Evolutionary conservation across 2,113 vertebrate species (phyloP).

Genomic region (Pollachius pollachius): DNA sequence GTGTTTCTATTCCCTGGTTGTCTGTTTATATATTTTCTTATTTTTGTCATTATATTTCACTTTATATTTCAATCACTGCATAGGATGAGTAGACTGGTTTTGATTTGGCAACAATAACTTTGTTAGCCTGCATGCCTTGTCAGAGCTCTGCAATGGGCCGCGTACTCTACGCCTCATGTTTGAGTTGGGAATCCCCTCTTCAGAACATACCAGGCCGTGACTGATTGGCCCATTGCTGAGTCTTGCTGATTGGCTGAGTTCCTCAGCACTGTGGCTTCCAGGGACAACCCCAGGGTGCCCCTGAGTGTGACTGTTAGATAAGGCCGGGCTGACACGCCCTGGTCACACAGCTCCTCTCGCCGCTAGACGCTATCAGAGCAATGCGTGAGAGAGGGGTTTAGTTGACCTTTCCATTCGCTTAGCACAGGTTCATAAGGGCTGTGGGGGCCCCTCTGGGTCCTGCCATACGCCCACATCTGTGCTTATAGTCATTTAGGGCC

Average conservation of each 20-base stretch:
- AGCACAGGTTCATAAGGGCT: too few relatives aligned
- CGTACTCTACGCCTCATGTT: slow-evolving; percentile 38
- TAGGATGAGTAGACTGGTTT: neutral
- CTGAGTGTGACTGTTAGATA: slow-evolving; percentile 66
- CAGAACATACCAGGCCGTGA: slow-evolving; percentile 21
- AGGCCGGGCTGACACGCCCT: slow-evolving; percentile 61
- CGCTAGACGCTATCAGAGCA: slow-evolving; percentile 24
- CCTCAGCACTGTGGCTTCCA: slow-evolving; percentile 6
- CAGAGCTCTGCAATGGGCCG: neutral
- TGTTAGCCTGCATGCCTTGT: too few relatives aligned
- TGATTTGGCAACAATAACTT: slow-evolving; percentile 4
- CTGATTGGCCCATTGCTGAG: slow-evolving; percentile 38
- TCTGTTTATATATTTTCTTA: neutral
- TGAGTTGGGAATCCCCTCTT: slow-evolving; percentile 25
- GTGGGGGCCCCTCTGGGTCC: too few relatives aligned
- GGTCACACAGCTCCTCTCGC: slow-evolving; percentile 44
- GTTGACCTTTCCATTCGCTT: too few relatives aligned
- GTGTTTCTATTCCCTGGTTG: slow-evolving; percentile 1
- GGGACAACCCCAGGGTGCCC: slow-evolving; percentile 36
- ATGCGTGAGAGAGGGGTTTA: too few relatives aligned
- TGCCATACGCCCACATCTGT: too few relatives aligned
- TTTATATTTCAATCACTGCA: too few relatives aligned
- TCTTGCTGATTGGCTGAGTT: slow-evolving; percentile 39
- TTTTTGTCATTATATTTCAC: neutral
- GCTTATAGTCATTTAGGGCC: too few relatives aligned